A percentile compares a stretch with the other conserved stretches of the same genome.
phyloP scores from a whole-genome alignment of 2,888 invertebrate genomes.

The Cotesia congregata region DNA sequence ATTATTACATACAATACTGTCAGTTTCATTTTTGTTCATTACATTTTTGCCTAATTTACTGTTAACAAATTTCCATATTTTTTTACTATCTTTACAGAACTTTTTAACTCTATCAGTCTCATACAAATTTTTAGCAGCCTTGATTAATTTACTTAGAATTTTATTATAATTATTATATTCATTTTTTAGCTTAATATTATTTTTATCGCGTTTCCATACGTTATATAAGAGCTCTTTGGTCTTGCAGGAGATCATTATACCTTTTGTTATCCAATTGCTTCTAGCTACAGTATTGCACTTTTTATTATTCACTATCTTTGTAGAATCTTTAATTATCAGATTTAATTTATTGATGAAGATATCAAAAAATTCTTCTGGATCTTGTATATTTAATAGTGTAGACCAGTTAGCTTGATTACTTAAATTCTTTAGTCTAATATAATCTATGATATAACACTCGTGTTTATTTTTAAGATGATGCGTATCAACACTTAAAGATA shows the following conservation, averaged over 20 bases:
- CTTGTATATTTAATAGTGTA: background rate
- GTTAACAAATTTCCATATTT: slow-evolving; percentile 24
- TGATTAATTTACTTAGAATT: background rate
- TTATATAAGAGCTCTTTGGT: slow-evolving; percentile 12
- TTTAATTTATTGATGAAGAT: slow-evolving; percentile 15
- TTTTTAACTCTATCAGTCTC: background rate
- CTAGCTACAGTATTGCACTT: slow-evolving; percentile 6
- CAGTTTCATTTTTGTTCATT: background rate
- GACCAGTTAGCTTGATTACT: background rate
- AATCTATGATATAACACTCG: background rate
- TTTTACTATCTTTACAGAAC: slow-evolving; percentile 4
- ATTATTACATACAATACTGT: background rate
- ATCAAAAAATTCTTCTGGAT: slow-evolving; percentile 9
- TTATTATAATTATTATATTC: slow-evolving; percentile 12
- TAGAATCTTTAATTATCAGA: background rate
- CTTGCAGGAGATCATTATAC: slow-evolving; percentile 18
- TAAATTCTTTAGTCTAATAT: background rate
- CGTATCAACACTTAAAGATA: slow-evolving; percentile 4
- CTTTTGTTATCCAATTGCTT: slow-evolving; percentile 23
- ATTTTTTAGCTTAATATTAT: slow-evolving; percentile 4
- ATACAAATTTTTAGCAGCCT: background rate
- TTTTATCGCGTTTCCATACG: slow-evolving; percentile 14
- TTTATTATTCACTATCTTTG: background rate
- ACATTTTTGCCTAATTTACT: slow-evolving; percentile 19
- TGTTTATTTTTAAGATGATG: background rate